phyloP scores from a whole-genome alignment of 1,140 invertebrate genomes.

The Bombus haemorrhoidalis region DNA sequence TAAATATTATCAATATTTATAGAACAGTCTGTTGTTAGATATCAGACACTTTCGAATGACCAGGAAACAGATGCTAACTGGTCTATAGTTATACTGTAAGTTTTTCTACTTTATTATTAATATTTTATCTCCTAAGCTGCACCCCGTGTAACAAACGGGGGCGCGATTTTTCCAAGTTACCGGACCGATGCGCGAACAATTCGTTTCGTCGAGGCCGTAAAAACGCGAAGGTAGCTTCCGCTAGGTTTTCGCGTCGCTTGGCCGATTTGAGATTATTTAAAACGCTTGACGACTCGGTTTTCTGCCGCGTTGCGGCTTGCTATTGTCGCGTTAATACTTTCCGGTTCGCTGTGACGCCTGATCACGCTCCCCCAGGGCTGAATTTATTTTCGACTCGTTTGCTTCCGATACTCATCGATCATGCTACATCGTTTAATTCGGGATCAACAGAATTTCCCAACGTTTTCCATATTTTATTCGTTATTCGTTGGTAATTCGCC shows the following conservation, averaged over 20 bases:
- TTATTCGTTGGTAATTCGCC: not conserved
- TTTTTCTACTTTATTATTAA: too few relatives aligned
- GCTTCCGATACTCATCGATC: conserved; percentile 25
- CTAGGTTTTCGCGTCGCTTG: conserved; percentile 6
- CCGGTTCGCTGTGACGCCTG: conserved; percentile 9
- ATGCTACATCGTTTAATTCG: conserved; percentile 10
- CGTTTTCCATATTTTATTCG: not conserved
- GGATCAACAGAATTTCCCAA: not conserved
- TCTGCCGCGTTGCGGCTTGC: conserved; percentile 44
- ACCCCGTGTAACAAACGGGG: not conserved
- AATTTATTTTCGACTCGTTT: conserved; percentile 31
- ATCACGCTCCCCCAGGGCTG: conserved; percentile 7
- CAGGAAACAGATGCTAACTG: too few relatives aligned
- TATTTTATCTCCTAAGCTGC: too few relatives aligned
- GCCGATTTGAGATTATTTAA: conserved; percentile 59
- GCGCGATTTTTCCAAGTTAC: not conserved
- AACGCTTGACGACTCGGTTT: conserved; percentile 30
- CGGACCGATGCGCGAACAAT: not conserved
- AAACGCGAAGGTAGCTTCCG: conserved; percentile 31
- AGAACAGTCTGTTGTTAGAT: too few relatives aligned
- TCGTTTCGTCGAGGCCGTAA: conserved; percentile 11
- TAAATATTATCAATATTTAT: too few relatives aligned
- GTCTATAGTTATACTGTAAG: too few relatives aligned
- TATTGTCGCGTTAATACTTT: conserved; percentile 52
- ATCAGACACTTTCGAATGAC: too few relatives aligned